Percentiles rank a stretch among this genome's conserved stretches.
These are phyloP conservation scores for Pseudococcus jackbeardsleyi DNA, from an alignment of 2,888 invertebrate species.

Conservation along the genomic window DNA sequence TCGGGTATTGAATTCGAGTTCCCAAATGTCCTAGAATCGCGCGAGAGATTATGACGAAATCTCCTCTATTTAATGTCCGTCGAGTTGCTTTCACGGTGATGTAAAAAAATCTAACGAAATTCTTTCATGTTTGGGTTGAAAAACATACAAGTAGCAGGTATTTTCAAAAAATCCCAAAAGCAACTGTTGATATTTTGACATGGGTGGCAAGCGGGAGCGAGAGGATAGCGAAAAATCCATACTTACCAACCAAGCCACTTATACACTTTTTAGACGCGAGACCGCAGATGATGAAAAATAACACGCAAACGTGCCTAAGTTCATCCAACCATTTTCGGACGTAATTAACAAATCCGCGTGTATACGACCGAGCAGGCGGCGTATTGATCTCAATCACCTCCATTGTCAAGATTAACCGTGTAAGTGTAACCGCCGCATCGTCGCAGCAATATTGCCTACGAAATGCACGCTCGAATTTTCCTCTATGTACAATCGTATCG, in stretches of 20 bases:
- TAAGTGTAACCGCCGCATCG: background rate
- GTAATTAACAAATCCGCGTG: background rate
- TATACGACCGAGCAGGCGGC: background rate
- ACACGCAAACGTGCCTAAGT: background rate
- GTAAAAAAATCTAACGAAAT: background rate
- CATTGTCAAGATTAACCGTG: conserved; percentile 16
- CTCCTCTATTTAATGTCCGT: background rate
- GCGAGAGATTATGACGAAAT: background rate
- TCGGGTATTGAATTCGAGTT: too few relatives aligned
- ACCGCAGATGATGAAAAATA: too few relatives aligned
- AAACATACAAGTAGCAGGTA: background rate
- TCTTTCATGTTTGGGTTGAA: background rate
- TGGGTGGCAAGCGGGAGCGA: too few relatives aligned
- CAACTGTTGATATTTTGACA: too few relatives aligned
- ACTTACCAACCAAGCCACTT: too few relatives aligned
- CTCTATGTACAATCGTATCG: background rate
- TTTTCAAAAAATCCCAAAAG: background rate
- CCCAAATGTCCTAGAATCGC: too few relatives aligned
- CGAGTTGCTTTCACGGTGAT: background rate
- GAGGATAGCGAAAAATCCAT: too few relatives aligned
- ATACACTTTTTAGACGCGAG: too few relatives aligned
- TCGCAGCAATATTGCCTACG: background rate
- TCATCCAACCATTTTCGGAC: background rate
- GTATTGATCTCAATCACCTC: background rate
- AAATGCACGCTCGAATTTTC: conserved; percentile 33